Conservation (phyloP, 1,140 invertebrate species). For the Lordiphosa stackelbergi region DNA sequence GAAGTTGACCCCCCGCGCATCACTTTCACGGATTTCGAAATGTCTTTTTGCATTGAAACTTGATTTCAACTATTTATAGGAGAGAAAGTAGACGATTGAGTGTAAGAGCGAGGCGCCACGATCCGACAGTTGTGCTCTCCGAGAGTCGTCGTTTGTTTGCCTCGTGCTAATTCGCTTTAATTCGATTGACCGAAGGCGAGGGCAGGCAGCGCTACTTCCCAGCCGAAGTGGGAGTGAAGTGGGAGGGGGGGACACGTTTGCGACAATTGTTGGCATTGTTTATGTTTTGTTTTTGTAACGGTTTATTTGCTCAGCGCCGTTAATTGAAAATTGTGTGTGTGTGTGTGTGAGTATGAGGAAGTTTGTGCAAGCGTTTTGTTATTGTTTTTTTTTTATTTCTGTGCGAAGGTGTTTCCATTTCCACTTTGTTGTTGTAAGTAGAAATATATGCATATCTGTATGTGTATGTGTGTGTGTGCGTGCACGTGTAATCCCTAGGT, state of each 20-base stretch:
- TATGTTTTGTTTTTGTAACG: slow-evolving; percentile 55
- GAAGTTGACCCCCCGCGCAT: slow-evolving; percentile 19
- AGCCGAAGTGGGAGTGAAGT: neutral
- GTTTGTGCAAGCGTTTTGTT: slow-evolving; percentile 42
- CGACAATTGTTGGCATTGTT: slow-evolving; percentile 40
- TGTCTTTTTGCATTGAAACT: slow-evolving; percentile 51
- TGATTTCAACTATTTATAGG: slow-evolving; percentile 62
- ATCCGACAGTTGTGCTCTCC: slow-evolving; percentile 1
- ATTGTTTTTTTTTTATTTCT: slow-evolving; percentile 15
- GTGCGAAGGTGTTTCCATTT: slow-evolving; percentile 57
- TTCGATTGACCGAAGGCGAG: slow-evolving; percentile 58
- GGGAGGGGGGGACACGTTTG: slow-evolving; percentile 16
- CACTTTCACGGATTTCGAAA: slow-evolving; percentile 59
- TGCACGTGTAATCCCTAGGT: slow-evolving; percentile 45
- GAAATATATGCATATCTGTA: slow-evolving; percentile 21
- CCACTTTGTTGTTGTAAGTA: slow-evolving; percentile 51
- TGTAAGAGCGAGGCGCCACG: slow-evolving; percentile 8
- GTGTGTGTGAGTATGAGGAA: slow-evolving; percentile 45
- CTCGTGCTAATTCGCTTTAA: slow-evolving; percentile 63
- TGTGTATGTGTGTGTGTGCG: slow-evolving; percentile 11
- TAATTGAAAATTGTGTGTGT: slow-evolving; percentile 11
- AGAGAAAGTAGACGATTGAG: slow-evolving; percentile 53
- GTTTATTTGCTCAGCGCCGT: slow-evolving; percentile 29
- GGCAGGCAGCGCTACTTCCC: slow-evolving; percentile 11
- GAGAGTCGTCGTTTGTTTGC: slow-evolving; percentile 32